These are phyloP conservation scores for Takifugu ocellatus DNA, from an alignment of 2,797 vertebrate species.

Conservation along the genomic window DNA sequence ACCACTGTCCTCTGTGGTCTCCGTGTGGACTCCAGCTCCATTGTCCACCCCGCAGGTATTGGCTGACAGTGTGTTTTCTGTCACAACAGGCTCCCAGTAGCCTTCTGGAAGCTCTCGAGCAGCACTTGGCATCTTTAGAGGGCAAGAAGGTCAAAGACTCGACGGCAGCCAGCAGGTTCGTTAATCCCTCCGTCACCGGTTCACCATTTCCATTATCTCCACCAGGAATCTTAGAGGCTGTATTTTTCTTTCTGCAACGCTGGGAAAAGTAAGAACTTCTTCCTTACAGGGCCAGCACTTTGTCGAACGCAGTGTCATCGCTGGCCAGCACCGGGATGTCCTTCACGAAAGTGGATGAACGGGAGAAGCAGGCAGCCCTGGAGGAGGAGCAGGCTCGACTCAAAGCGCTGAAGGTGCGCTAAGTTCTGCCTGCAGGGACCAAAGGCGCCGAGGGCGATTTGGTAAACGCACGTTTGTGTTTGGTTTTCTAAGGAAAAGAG, in stretches of 20 bases:
- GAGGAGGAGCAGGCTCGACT: slow-evolving; percentile 97
- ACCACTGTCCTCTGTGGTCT: slow-evolving; percentile 56
- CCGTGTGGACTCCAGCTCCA: slow-evolving; percentile 20
- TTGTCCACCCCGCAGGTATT: slow-evolving; percentile 13
- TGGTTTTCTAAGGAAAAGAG: slow-evolving; percentile 84
- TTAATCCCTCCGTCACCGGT: slow-evolving; percentile 2
- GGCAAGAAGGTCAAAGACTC: slow-evolving; percentile 99
- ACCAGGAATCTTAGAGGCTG: neutral
- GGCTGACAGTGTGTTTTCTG: slow-evolving; percentile 46
- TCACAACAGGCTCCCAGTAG: slow-evolving; percentile 92
- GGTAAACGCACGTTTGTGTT: neutral
- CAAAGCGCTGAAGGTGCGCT: slow-evolving; percentile 92
- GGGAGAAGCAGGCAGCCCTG: slow-evolving; percentile 97
- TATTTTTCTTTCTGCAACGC: neutral
- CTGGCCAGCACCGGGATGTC: slow-evolving; percentile 96
- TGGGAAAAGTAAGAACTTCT: neutral
- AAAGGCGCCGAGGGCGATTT: too few species aligned
- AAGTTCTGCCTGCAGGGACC: neutral
- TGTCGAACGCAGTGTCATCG: slow-evolving; percentile 96
- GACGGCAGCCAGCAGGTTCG: slow-evolving; percentile 95
- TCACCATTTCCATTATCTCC: slow-evolving; percentile 5
- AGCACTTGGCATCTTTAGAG: slow-evolving; percentile 97
- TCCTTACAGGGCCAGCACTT: slow-evolving; percentile 88
- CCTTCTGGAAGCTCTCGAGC: slow-evolving; percentile 98
- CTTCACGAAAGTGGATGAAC: slow-evolving; percentile 97